phyloP scores from a whole-genome alignment of 2,888 invertebrate genomes.

The Labia minor region DNA sequence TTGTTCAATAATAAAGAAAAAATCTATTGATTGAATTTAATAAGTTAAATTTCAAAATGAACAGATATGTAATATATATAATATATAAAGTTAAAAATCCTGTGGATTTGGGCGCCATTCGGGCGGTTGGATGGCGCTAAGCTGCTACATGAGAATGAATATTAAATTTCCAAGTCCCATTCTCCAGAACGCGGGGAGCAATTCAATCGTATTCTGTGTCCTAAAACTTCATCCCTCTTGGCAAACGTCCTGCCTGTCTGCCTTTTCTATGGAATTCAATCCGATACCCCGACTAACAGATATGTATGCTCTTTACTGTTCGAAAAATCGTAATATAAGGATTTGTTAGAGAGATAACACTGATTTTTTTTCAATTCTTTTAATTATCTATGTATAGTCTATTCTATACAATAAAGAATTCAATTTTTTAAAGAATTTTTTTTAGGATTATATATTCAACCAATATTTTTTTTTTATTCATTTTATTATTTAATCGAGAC shows the following conservation, averaged over 20 bases:
- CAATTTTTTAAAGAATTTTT: too few relatives aligned
- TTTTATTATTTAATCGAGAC: too few relatives aligned
- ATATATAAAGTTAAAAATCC: background rate
- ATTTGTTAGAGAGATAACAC: background rate
- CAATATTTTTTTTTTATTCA: too few relatives aligned
- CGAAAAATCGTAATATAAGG: background rate
- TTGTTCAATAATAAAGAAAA: too few relatives aligned
- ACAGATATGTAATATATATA: too few relatives aligned
- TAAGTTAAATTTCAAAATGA: too few relatives aligned
- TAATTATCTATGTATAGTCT: too few relatives aligned
- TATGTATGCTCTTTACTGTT: background rate
- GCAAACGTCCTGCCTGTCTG: background rate
- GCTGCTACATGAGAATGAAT: background rate
- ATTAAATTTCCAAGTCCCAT: background rate
- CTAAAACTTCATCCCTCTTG: conserved; percentile 1
- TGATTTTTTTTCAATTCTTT: too few relatives aligned
- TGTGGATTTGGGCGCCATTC: background rate
- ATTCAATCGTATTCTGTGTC: background rate
- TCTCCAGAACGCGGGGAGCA: background rate
- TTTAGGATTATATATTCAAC: too few relatives aligned
- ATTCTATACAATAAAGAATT: too few relatives aligned
- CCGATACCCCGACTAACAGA: background rate
- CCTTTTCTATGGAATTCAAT: background rate
- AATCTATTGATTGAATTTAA: too few relatives aligned
- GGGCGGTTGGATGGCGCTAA: background rate